A percentile compares a stretch with the other conserved stretches of the same genome.
phyloP scores from a whole-genome alignment of 2,113 vertebrate genomes.

The Callospermophilus lateralis region DNA sequence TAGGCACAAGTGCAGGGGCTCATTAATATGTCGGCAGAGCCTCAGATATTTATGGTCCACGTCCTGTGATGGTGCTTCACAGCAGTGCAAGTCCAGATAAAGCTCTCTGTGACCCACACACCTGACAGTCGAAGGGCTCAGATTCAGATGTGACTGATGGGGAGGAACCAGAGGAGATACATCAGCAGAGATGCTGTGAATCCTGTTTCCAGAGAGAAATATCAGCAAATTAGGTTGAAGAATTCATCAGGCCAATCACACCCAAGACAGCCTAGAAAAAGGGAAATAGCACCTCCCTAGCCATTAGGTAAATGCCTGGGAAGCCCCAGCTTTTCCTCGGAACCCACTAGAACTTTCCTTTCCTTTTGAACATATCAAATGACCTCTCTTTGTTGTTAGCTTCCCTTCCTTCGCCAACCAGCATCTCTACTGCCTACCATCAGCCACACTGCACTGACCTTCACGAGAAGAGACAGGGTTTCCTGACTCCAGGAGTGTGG shows the following conservation, averaged over 20 bases:
- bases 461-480: no score
- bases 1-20: neutral
- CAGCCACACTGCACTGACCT: fast-evolving
- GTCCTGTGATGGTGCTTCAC: neutral
- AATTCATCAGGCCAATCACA: fast-evolving
- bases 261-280: neutral
- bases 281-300: neutral
- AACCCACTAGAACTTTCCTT: no score
- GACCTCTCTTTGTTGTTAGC: neutral
- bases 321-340: neutral
- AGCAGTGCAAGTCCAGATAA: neutral
- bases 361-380: no score
- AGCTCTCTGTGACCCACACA: neutral
- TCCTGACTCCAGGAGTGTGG: fast-evolving
- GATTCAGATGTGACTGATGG: neutral
- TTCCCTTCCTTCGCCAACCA: no score
- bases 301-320: neutral
- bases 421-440: fast-evolving
- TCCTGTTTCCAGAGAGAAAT: neutral
- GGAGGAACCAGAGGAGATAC: fast-evolving
- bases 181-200: fast-evolving
- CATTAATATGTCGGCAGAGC: fast-evolving
- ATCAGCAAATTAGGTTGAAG: neutral
- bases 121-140: neutral
- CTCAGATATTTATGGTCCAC: fast-evolving